Base-by-base conservation (phyloP, 2,797 vertebrate species). In the Artibeus lituratus region DNA sequence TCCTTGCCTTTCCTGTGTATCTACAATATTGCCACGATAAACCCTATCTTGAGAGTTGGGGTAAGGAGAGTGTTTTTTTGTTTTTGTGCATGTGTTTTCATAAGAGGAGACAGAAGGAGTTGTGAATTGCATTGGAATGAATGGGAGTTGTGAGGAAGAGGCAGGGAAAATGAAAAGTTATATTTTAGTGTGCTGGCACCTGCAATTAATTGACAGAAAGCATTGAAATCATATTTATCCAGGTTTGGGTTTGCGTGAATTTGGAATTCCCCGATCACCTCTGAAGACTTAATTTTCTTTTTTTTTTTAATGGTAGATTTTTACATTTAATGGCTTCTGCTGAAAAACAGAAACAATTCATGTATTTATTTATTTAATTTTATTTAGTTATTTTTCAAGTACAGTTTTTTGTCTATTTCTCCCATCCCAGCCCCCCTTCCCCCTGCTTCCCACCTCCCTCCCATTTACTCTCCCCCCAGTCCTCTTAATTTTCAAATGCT, bases 211-310 rank as follows among this genome's bases (percentile, higher is more conserved):
- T 29, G 19, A 51, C 6, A 62, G 19, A 87, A 94, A 92, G 1
- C 19, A 78, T 87, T 73, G 55, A 55, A 67, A 14, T 77, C 32
- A 62, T 4, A 49, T 51, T 82, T 86, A 90, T 59, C 39, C 42
- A 77, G 65, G 18, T 70, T 78, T 94, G 10, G 12, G 21, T 93
- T 88, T 72, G 26, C 89, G 5, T 93, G 74, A 80, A 67, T 70
- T 83, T 97, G 44, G 69, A 86, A 92, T 89, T 92, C 65, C 8
- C 11, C 74, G 55, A 73, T 53, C 85, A 81, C 42, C 74, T 96
- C 32, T 47, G 59, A 35, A 77, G 51, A 87, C 16, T 32, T 86
- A 37, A 70, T 90, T 95, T 93, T 91, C 57, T 90, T 95, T 93
- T 91, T 90, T 95, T 93, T 91, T n/a, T n/a, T n/a, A n/a, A n/a